Conservation (phyloP, 2,797 vertebrate genomes). For the Phrynocephalus vlangalii region DNA sequence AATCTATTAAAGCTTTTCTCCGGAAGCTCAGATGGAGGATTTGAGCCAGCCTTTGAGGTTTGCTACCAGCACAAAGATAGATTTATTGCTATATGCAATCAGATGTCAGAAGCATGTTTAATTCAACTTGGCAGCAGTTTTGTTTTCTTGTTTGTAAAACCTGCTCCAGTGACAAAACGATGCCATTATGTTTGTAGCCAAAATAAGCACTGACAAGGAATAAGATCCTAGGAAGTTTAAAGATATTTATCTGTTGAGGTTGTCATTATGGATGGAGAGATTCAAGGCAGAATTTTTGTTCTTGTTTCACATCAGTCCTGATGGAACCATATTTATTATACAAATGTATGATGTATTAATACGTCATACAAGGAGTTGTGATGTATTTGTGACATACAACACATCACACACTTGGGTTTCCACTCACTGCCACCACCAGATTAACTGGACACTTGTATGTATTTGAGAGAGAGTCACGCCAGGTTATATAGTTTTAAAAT, state of each 20-base stretch:
- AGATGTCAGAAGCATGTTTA: background rate
- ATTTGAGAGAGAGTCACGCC: no score
- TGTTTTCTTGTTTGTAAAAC: background rate
- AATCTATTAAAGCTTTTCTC: constrained; percentile 11
- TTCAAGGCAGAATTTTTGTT: background rate
- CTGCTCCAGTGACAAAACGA: background rate
- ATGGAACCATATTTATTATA: background rate
- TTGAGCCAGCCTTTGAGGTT: constrained; percentile 15
- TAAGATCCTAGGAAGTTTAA: background rate
- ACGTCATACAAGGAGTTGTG: no score
- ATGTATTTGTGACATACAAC: no score
- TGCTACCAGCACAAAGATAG: background rate
- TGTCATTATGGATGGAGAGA: background rate
- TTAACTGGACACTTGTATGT: no score
- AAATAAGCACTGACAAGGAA: background rate
- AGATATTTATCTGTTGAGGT: background rate
- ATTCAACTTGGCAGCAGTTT: background rate
- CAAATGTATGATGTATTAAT: background rate
- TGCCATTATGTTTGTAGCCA: background rate
- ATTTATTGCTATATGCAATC: background rate
- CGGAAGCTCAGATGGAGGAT: constrained; percentile 4
- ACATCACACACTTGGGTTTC: no score
- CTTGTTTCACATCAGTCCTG: background rate
- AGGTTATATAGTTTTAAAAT: no score
- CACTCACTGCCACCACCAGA: no score